A percentile compares a stretch with the other conserved stretches of the same genome.
phyloP scores from a whole-genome alignment of 2,113 vertebrate genomes.

The Cnemophilus loriae region DNA sequence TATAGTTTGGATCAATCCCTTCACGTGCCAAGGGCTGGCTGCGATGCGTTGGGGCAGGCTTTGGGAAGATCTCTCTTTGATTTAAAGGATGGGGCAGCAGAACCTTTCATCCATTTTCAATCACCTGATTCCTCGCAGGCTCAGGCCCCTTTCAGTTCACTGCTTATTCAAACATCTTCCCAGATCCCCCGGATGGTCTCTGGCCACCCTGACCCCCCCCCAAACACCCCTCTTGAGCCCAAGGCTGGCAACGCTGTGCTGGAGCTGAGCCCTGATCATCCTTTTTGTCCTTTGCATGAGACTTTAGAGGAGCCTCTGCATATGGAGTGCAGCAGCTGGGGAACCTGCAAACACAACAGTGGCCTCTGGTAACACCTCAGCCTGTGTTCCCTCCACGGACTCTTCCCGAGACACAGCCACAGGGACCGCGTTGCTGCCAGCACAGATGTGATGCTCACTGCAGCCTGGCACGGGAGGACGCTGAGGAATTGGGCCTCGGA shows the following conservation, averaged over 20 bases:
- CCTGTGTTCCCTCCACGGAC: rapidly evolving
- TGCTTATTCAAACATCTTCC: not conserved
- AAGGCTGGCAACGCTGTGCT: rapidly evolving
- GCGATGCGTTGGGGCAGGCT: rapidly evolving
- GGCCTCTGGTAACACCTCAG: not conserved
- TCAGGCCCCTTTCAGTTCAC: not conserved
- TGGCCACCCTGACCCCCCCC: not conserved
- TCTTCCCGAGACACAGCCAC: rapidly evolving
- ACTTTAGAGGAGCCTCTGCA: rapidly evolving
- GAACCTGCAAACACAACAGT: rapidly evolving
- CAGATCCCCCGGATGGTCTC: not conserved
- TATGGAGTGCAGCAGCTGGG: rapidly evolving
- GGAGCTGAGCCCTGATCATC: not conserved
- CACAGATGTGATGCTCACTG: not conserved
- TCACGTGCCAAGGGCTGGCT: not conserved
- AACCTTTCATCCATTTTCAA: not conserved
- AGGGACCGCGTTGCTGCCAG: rapidly evolving
- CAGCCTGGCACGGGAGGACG: not conserved
- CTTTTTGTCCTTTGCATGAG: not conserved
- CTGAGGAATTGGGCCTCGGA: rapidly evolving
- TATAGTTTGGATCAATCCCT: not conserved
- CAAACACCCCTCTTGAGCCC: rapidly evolving
- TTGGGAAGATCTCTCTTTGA: not conserved
- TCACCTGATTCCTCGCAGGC: not conserved
- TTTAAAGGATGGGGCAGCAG: not conserved